Conservation (phyloP, 2,797 vertebrate species). For the Hydrolagus colliei region DNA sequence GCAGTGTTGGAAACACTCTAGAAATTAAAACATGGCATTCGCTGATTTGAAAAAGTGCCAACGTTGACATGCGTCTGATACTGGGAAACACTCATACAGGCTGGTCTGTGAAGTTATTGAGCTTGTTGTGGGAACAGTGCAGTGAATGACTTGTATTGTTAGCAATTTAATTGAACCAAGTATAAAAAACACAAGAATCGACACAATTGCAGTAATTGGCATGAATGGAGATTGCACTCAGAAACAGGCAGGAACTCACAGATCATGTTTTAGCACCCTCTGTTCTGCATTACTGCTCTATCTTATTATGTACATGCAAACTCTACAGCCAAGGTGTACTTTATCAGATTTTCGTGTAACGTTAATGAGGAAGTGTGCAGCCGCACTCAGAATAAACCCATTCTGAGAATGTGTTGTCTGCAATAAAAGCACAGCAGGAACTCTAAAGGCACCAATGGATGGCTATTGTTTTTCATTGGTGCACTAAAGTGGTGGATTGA, state of each 20-base stretch:
- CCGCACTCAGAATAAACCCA: background rate
- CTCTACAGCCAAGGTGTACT: background rate
- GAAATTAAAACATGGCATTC: no score
- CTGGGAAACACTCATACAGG: background rate
- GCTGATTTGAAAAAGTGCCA: no score
- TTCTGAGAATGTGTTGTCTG: background rate
- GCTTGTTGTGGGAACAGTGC: background rate
- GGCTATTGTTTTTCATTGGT: background rate
- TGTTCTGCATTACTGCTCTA: background rate
- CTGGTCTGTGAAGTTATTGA: background rate
- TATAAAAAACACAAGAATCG: background rate
- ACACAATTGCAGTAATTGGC: slow-evolving; percentile 28
- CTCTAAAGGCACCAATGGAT: background rate
- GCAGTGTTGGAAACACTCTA: no score
- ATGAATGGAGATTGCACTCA: background rate
- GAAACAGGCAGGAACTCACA: background rate
- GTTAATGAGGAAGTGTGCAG: background rate
- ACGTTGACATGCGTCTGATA: no score
- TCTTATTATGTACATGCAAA: background rate
- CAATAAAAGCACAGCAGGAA: background rate
- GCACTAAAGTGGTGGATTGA: background rate
- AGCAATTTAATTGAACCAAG: background rate
- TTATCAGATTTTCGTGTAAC: background rate
- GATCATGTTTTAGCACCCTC: background rate
- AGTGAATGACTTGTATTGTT: slow-evolving; percentile 9